Percentiles rank a stretch among this genome's conserved stretches.
Evolutionary conservation across 2,113 vertebrate genomes (phyloP).

Genomic region (Rutilus rutilus): DNA sequence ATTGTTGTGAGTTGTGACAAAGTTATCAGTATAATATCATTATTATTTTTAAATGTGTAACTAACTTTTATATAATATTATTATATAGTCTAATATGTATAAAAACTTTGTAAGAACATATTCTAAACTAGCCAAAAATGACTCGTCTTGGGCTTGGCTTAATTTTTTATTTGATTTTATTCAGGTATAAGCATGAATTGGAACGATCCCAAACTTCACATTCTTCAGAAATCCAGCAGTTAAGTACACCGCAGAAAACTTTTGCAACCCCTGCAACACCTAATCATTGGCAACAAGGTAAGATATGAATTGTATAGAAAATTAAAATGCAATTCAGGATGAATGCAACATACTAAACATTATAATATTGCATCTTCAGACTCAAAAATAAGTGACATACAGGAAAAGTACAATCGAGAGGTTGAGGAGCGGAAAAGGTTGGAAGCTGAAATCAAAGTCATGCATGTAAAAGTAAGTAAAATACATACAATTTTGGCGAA

Average conservation of each 20-base stretch:
- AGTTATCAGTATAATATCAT: not conserved
- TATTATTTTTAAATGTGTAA: no score
- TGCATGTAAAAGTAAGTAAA: conserved; percentile 82
- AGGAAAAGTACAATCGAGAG: conserved; percentile 87
- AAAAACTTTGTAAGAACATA: not conserved
- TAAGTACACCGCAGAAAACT: conserved; percentile 79
- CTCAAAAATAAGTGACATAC: conserved; percentile 81
- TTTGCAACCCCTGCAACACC: conserved; percentile 73
- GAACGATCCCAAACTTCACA: conserved; percentile 79
- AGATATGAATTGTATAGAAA: conserved; percentile 7
- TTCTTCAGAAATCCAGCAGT: conserved; percentile 72
- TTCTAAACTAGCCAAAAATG: not conserved
- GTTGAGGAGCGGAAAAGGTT: conserved; percentile 85
- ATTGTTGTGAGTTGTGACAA: no score
- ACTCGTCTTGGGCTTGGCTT: not conserved
- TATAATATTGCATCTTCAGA: conserved; percentile 69
- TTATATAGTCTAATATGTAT: no score
- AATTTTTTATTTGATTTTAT: conserved; percentile 31
- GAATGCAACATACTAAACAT: not conserved
- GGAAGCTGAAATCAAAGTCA: conserved; percentile 82
- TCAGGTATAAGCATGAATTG: conserved; percentile 86
- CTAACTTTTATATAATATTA: no score
- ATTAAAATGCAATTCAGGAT: not conserved
- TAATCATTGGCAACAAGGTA: conserved; percentile 78
- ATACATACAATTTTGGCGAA: not conserved